phyloP scores from a whole-genome alignment of 2,888 invertebrate species.

The Coronaproctus castanopsis region DNA sequence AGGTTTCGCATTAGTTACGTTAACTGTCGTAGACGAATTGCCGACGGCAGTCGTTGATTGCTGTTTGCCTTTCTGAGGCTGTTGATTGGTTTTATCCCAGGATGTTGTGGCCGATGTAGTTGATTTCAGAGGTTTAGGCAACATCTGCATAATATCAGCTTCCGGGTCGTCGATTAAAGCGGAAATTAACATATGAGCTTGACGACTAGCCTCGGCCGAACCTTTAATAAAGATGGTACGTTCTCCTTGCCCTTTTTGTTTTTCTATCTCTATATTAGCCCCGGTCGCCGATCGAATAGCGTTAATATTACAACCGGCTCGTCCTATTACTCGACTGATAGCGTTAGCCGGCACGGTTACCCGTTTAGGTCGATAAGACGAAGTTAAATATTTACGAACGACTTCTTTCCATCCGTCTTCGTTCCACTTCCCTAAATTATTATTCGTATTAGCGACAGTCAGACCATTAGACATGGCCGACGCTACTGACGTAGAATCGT shows the following conservation, averaged over 20 bases:
- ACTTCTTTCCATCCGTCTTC: conserved; percentile 97
- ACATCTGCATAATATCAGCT: conserved; percentile 62
- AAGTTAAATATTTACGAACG: conserved; percentile 29
- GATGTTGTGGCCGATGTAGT: conserved; percentile 34
- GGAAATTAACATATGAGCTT: conserved; percentile 75
- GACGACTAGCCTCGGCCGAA: conserved; percentile 73
- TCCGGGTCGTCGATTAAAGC: conserved; percentile 90
- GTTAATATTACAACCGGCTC: conserved; percentile 94
- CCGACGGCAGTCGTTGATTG: conserved; percentile 25
- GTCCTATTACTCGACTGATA: conserved; percentile 90
- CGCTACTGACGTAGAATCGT: neutral
- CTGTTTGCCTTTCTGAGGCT: neutral
- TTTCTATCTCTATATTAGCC: conserved; percentile 95
- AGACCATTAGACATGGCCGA: neutral
- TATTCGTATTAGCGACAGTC: neutral
- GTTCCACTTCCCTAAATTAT: conserved; percentile 30
- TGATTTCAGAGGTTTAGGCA: conserved; percentile 44
- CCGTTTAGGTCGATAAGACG: conserved; percentile 56
- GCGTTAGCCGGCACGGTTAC: conserved; percentile 85
- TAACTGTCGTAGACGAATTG: conserved; percentile 18
- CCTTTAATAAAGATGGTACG: conserved; percentile 91
- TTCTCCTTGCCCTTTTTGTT: conserved; percentile 87
- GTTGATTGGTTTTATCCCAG: conserved; percentile 35
- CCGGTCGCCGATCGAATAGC: conserved; percentile 91
- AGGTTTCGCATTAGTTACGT: conserved; percentile 21